Base-by-base conservation (phyloP, 2,113 vertebrate genomes). In the Bubo bubo region DNA sequence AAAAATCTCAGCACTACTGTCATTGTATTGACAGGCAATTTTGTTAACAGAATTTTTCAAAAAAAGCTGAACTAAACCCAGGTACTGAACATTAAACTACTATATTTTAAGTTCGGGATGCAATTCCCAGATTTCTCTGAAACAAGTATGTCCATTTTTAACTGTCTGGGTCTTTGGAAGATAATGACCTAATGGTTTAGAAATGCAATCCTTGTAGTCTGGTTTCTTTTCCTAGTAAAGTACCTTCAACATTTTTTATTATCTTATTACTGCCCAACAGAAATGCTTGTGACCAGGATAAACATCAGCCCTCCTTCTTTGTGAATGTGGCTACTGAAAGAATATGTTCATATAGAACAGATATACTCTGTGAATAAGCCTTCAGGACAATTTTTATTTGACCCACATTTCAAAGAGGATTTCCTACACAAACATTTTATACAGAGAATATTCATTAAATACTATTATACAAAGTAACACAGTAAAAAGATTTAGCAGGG, bases 321-420 rank as follows among this genome's bases (percentile, higher is more conserved):
- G 9, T n/a, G 70, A 84, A 58, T 5, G 30, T 28, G 30, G 52
- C 52, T 62, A 43, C 1, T 62, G 39, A 49, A 85, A 75, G 22
- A 63, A 35, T n/a, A 32, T 12, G 4, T 66, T 88, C 34, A 28
- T 59, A 21, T 4, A 76, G 62, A 79, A 49, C 10, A 64, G 45
- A 50, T 32, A 43, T 2, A 10, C 49, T 22, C n/a, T 56, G 52
- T 50, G 55, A 94, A 84, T 67, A 80, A 88, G 64, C 76, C 49
- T 89, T 35, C 53, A 85, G 73, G 76, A 93, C 10, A 55, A 21
- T 81, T 95, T 87, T 64, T 9, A 60, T 34, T 75, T 89, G 89
- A 85, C 76, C 56, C 76, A 85, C 50, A 86, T 94, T 91, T 88
- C 81, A 84, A 75, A 93, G 79, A 30, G 66, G 35, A 70, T 95